A percentile compares a stretch with the other conserved stretches of the same genome.
Evolutionary conservation across 2,888 invertebrate genomes (phyloP).

Genomic region (Trissoscelio sp.): DNA sequence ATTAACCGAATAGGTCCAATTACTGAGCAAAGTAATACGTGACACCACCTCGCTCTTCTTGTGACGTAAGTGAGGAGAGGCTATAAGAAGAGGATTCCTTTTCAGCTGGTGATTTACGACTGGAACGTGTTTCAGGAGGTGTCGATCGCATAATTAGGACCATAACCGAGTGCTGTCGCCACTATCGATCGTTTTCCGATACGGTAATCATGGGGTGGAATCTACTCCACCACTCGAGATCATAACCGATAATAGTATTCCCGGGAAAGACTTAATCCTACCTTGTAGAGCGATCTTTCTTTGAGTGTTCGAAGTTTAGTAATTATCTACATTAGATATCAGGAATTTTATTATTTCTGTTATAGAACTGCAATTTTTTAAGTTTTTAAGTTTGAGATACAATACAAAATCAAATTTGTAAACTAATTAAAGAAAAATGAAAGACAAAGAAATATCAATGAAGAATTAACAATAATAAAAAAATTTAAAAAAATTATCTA

Average conservation of each 20-base stretch:
- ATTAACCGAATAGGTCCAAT: constrained; percentile 8
- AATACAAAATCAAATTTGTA: no score
- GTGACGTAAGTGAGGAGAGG: constrained; percentile 40
- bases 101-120: constrained; percentile 79
- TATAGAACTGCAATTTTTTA: no score
- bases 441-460: no score
- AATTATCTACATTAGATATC: no score
- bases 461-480: no score
- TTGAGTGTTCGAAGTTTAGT: no score
- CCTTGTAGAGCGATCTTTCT: no score
- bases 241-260: constrained; percentile 80
- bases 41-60: constrained; percentile 29
- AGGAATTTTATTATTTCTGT: no score
- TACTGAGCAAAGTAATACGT: constrained; percentile 33
- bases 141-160: constrained; percentile 81
- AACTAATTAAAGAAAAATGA: no score
- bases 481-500: no score
- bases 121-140: constrained; percentile 79
- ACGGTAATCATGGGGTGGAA: constrained; percentile 81
- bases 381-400: no score
- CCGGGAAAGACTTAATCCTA: constrained; percentile 79
- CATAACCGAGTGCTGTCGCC: constrained; percentile 78
- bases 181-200: constrained; percentile 77
- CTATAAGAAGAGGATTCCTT: constrained; percentile 74
- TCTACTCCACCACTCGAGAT: constrained; percentile 77